phyloP scores from a whole-genome alignment of 2,888 invertebrate genomes.

The Cephonodes hylas region DNA sequence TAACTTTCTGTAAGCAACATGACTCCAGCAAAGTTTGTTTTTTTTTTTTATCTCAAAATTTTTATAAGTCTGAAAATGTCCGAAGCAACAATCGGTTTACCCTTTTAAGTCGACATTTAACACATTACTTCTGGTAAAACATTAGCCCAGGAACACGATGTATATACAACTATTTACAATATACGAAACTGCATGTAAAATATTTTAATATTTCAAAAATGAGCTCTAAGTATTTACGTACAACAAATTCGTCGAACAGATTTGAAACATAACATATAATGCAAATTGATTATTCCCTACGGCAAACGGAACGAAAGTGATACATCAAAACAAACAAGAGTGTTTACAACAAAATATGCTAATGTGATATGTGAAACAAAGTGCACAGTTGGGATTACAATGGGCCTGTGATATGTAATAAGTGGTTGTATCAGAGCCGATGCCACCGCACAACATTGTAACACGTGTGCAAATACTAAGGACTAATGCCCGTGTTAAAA shows the following conservation, averaged over 20 bases:
- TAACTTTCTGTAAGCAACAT: too few species aligned
- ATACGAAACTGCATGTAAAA: too few species aligned
- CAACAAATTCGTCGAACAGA: background rate
- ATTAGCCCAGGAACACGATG: too few species aligned
- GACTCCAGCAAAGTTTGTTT: too few species aligned
- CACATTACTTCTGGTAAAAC: too few species aligned
- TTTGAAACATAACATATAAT: background rate
- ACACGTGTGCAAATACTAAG: conserved; percentile 64
- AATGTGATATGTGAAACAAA: conserved; percentile 34
- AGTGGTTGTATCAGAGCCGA: conserved; percentile 26
- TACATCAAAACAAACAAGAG: background rate
- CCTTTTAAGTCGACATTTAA: too few species aligned
- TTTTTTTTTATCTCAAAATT: too few species aligned
- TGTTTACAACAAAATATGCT: conserved; percentile 27
- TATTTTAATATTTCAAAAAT: too few species aligned
- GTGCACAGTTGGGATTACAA: conserved; percentile 34
- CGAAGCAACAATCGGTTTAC: too few species aligned
- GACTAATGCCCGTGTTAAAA: conserved; percentile 73
- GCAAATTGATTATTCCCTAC: background rate
- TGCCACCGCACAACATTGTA: conserved; percentile 54
- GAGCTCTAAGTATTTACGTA: too few species aligned
- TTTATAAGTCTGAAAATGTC: too few species aligned
- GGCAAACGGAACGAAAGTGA: background rate
- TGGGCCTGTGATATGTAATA: conserved; percentile 32
- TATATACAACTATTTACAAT: too few species aligned